Evolutionary conservation across 1,140 invertebrate species (phyloP), one percentile per base, ranked within the genome.

Genomic region (Zaprionus inermis): DNA sequence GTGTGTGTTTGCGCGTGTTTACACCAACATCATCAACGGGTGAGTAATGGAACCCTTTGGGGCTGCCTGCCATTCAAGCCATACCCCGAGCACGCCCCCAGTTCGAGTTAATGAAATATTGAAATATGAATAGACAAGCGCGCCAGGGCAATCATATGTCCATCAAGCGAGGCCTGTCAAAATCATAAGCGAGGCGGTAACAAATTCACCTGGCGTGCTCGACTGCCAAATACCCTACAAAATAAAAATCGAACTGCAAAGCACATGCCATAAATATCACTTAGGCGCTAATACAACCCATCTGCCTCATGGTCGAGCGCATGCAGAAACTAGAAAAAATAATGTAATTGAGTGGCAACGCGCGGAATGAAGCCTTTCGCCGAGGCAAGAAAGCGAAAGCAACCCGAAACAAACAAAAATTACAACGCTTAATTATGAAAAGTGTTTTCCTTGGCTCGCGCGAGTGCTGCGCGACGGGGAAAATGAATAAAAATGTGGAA

Each of bases 361-460:
- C 22, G 59, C 57, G 56, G 12, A 66, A 66, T 74, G 56, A 66
- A 66, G 69, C 71, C 72, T 66, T 79, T 76, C 64, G 24, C 59
- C 10, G 4, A 22, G 34, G 28, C 51, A 46, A 52, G 38, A 38
- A 38, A 54, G 44, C 38, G 52, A 69, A 51, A 58, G 58, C 49
- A 64, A 34, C 66, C 66, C 67, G 60, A 80, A 80, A 78, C 72
- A 86, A 78, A 88, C 81, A 81, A 72, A 79, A 88, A 86, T 86
- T 88, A 82, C 76, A 86, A 76, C 72, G 82, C 82, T 86, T 86
- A 88, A 86, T 86, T 86, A 86, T 86, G 76, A 86, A 86, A 86
- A 82, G 82, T 82, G 82, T 82, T 86, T 82, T 85, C 67, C 68
- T 46, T 52, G 38, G 51, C 10, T 38, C 51, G 28, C 30, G 9